Conservation (phyloP, 2,888 invertebrate species). For the Lysandra bellargus region DNA sequence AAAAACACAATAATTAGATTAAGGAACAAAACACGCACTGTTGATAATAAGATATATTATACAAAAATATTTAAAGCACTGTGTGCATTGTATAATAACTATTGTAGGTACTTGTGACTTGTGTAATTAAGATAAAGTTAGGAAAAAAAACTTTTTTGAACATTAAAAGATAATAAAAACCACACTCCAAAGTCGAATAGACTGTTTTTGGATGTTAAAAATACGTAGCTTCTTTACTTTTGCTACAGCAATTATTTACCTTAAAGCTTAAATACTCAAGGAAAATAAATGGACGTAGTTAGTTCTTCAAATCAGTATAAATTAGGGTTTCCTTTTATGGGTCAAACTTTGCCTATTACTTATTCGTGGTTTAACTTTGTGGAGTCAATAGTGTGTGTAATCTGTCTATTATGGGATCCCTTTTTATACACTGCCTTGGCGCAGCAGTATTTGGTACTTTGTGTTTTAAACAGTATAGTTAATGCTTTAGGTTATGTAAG, state of each 20-base stretch:
- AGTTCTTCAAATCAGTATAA: conserved; percentile 32
- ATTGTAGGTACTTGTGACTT: no score
- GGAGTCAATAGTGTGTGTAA: conserved; percentile 21
- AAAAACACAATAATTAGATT: no score
- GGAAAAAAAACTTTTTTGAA: no score
- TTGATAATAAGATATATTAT: no score
- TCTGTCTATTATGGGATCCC: background rate
- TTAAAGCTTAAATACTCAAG: conserved; percentile 26
- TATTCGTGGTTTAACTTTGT: conserved; percentile 23
- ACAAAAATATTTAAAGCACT: no score
- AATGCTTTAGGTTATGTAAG: no score
- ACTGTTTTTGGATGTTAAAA: background rate
- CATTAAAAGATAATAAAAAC: no score
- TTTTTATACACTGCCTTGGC: background rate
- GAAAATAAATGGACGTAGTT: conserved; percentile 32
- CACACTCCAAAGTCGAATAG: background rate
- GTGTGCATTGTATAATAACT: no score
- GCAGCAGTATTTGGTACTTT: background rate
- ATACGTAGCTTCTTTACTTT: background rate
- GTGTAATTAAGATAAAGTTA: no score
- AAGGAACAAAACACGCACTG: no score
- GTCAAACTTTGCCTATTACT: conserved; percentile 33
- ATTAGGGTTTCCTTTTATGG: conserved; percentile 31
- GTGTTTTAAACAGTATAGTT: background rate
- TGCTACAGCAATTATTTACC: background rate